Evolutionary conservation across 2,888 invertebrate genomes (phyloP).

Genomic region (Philopedon plagiatum): DNA sequence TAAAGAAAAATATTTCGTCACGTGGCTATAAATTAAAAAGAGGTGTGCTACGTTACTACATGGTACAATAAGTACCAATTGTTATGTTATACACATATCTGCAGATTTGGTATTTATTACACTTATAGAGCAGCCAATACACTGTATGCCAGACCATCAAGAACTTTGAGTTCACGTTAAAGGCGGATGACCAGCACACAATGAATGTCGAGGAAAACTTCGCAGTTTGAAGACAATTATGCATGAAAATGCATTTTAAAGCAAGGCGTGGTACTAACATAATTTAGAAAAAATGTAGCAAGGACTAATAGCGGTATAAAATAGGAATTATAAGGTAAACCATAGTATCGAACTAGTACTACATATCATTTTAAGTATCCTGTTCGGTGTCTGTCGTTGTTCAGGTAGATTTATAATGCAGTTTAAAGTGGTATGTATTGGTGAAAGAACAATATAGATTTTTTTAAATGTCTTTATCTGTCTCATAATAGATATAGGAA

Average conservation of each 20-base stretch:
- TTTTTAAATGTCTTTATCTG: conserved; percentile 16
- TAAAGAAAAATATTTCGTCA: not conserved
- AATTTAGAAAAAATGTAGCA: conserved; percentile 59
- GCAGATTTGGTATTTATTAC: not conserved
- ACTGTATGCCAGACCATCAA: not conserved
- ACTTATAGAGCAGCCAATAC: not conserved
- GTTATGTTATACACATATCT: too few relatives aligned
- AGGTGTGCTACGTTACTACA: not conserved
- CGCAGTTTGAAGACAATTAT: conserved; percentile 17
- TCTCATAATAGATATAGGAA: too few relatives aligned
- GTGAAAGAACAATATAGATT: conserved; percentile 14
- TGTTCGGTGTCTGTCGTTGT: conserved; percentile 41
- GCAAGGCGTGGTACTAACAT: conserved; percentile 57
- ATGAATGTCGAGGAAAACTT: conserved; percentile 15
- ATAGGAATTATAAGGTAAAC: conserved; percentile 56
- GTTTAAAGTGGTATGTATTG: conserved; percentile 39
- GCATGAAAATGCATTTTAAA: conserved; percentile 53
- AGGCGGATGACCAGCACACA: conserved; percentile 16
- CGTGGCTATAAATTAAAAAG: not conserved
- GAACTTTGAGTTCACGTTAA: conserved; percentile 11
- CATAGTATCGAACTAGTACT: conserved; percentile 35
- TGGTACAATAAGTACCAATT: conserved; percentile 2
- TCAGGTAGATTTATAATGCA: conserved; percentile 38
- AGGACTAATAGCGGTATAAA: conserved; percentile 65
- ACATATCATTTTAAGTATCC: conserved; percentile 43